Conservation (phyloP, 2,888 invertebrate species). For the Nemotelus nigrinus region DNA sequence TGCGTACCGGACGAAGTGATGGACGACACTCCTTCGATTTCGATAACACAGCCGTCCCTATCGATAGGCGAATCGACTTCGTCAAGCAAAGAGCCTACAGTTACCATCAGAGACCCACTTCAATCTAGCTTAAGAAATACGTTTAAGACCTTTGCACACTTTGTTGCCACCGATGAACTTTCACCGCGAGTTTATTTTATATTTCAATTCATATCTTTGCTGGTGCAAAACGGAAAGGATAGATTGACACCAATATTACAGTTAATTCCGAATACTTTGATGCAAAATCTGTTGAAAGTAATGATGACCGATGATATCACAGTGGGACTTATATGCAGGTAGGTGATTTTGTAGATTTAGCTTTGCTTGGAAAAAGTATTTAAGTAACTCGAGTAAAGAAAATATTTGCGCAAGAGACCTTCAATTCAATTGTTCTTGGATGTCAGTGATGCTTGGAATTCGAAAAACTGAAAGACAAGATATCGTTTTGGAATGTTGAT, state of each 20-base stretch:
- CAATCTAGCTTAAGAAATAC: slow-evolving; percentile 74
- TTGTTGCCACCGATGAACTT: slow-evolving; percentile 73
- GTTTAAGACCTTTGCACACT: slow-evolving; percentile 77
- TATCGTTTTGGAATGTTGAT: too few relatives aligned
- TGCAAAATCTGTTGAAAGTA: slow-evolving; percentile 81
- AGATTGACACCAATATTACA: slow-evolving; percentile 76
- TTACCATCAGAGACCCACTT: slow-evolving; percentile 71
- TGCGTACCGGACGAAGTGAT: slow-evolving; percentile 56
- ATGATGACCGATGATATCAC: slow-evolving; percentile 62
- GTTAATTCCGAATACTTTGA: slow-evolving; percentile 78
- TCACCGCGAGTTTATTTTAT: slow-evolving; percentile 87
- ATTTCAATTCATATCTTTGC: slow-evolving; percentile 77
- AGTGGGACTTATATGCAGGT: slow-evolving; percentile 62
- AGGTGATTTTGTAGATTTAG: slow-evolving; percentile 30
- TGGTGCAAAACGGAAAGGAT: slow-evolving; percentile 81
- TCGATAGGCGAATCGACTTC: slow-evolving; percentile 58
- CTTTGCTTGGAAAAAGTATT: not conserved
- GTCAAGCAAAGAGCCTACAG: slow-evolving; percentile 54
- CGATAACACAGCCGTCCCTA: slow-evolving; percentile 72
- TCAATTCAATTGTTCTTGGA: too few relatives aligned
- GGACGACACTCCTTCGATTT: slow-evolving; percentile 55
- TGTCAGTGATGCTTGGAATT: too few relatives aligned
- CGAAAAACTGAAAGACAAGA: too few relatives aligned
- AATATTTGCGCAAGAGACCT: too few relatives aligned
- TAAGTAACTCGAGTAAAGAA: too few relatives aligned